Base-by-base conservation (phyloP, 2,888 invertebrate species). In the Sinotaia quadrata region DNA sequence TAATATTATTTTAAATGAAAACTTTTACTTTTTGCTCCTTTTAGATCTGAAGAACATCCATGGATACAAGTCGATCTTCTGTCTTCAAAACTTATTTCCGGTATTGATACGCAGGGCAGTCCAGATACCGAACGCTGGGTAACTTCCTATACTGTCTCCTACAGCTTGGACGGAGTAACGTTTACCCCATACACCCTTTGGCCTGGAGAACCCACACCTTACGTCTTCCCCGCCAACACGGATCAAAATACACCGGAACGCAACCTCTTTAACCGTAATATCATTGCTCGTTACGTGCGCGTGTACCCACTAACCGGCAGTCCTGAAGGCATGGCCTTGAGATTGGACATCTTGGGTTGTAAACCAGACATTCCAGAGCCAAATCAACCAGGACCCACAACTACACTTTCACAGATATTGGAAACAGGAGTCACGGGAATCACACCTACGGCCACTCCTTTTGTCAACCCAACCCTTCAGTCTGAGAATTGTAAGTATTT, bases 211-310 rank as follows among this genome's bases (percentile, higher is more conserved):
- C 41, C 33, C 36, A 24, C 41, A 10, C 12, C 31, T 18, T 37
- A 31, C 12, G 82, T 92, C 34, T 94, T 95, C 89, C 18, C n/a
- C 10, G 70, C 61, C 51, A 73, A 73, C 54, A 57, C 51, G 10
- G 73, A 73, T 41, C 68, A 75, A 12, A 71, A 75, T 60, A 77
- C 78, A 12, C 74, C 77, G 12, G 74, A 68, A 36, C 56, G 62
- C 57, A 67, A 74, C 52, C 62, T 72, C 51, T 72, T 74, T 63
- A 56, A 56, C n/a, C n/a, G 57, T 12, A 58, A 71, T 24, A 49
- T 44, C 24, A n/a, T n/a, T n/a, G 81, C 81, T 7, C 80, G 78
- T 47, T 80, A 75, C 63, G 76, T 84, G 27, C 75, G 80, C 34
- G 74, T 95, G 67, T 72, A 76, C 52, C 81, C 82, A 10, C 41